Conservation (phyloP, 2,888 invertebrate species). For the Sycophila texana region DNA sequence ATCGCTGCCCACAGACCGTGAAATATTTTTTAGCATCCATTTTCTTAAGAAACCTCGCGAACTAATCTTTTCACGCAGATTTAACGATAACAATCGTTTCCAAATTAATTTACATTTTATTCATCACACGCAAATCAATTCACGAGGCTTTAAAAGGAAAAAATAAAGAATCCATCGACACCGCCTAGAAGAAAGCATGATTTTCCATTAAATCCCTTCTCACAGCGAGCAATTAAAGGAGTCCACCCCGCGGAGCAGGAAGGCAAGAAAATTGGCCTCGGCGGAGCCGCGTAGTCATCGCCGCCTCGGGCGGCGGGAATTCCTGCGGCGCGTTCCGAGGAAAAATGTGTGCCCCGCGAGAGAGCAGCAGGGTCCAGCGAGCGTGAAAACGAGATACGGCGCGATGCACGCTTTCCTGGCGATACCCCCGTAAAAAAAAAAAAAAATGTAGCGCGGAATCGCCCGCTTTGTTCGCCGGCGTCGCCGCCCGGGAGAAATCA, state of each 20-base stretch:
- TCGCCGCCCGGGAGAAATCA: constrained; percentile 13
- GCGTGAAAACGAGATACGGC: constrained; percentile 47
- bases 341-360: not conserved
- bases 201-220: too few relatives aligned
- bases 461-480: not conserved
- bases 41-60: constrained; percentile 21
- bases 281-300: not conserved
- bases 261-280: not conserved
- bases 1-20: not conserved
- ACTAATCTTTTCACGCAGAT: not conserved
- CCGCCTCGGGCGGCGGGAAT: too few relatives aligned
- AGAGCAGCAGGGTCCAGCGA: constrained; percentile 39
- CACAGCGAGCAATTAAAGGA: not conserved
- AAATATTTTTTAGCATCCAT: constrained; percentile 16
- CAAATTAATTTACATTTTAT: not conserved
- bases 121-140: constrained; percentile 11
- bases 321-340: too few relatives aligned
- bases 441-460: constrained; percentile 23
- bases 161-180: too few relatives aligned
- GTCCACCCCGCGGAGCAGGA: not conserved
- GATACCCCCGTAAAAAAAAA: constrained; percentile 30
- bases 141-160: too few relatives aligned
- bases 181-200: too few relatives aligned
- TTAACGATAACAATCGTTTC: not conserved
- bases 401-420: constrained; percentile 37